Evolutionary conservation across 2,888 invertebrate genomes (phyloP), one percentile per base, ranked within the genome.

Genomic region (Folsomia candida): DNA sequence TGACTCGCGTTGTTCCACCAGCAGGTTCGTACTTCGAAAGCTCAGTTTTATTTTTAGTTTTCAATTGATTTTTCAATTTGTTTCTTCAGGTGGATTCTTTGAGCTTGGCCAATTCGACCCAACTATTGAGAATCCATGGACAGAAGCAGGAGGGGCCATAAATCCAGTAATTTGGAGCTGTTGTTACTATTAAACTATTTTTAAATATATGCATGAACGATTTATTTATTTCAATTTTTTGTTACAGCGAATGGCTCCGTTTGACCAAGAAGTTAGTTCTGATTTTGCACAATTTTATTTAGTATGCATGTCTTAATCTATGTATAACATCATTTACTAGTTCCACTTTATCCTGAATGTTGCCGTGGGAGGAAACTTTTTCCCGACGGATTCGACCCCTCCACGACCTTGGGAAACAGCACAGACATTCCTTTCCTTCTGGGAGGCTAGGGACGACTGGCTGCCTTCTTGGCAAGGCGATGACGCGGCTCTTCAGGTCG

Each of bases 181-280:
- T n/a, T n/a, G n/a, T n/a, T n/a, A n/a, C n/a, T n/a, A n/a, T n/a
- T n/a, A n/a, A n/a, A n/a, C n/a, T n/a, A n/a, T n/a, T n/a, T n/a
- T n/a, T n/a, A n/a, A n/a, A n/a, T n/a, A n/a, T n/a, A n/a, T n/a
- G n/a, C n/a, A n/a, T n/a, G n/a, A n/a, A n/a, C n/a, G n/a, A n/a
- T n/a, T n/a, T n/a, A n/a, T n/a, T n/a, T n/a, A n/a, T n/a, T n/a
- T n/a, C n/a, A n/a, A n/a, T n/a, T n/a, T n/a, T n/a, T n/a, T n/a
- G n/a, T n/a, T n/a, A n/a, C n/a, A n/a, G n/a, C n/a, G 81, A 58
- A 86, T 90, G 83, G 89, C 91, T 1, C 92, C 92, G 0, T 91
- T 92, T 80, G 91, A 92, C 82, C 87, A 89, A 81, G 86, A 90
- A 85, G 82, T 81, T 69, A 68, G 68, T 25, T 58, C 6, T 37